A percentile compares a stretch with the other conserved stretches of the same genome.
phyloP scores from a whole-genome alignment of 2,888 invertebrate species.

The Geotrupes spiniger region DNA sequence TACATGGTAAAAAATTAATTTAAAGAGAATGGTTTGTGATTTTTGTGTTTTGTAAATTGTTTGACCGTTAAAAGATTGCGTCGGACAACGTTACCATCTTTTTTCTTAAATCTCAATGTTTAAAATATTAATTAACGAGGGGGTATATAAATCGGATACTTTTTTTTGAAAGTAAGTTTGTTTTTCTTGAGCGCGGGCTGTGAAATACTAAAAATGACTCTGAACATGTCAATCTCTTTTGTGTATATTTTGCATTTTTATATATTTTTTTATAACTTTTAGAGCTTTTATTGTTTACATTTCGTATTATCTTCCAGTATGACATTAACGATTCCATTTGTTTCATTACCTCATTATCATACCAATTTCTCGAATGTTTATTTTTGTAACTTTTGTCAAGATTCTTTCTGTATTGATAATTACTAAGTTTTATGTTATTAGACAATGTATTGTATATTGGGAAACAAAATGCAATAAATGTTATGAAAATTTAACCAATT shows the following conservation, averaged over 20 bases:
- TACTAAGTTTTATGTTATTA: not conserved
- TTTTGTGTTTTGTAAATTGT: too few relatives aligned
- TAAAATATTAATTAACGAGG: too few relatives aligned
- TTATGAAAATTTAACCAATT: slow-evolving; percentile 7
- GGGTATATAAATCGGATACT: too few relatives aligned
- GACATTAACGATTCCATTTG: slow-evolving; percentile 13
- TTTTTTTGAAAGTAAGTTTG: not conserved
- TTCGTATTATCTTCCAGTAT: not conserved
- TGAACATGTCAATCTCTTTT: slow-evolving; percentile 4
- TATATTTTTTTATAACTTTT: slow-evolving; percentile 10
- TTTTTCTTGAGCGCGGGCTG: slow-evolving; percentile 16
- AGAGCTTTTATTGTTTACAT: not conserved
- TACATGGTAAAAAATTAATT: too few relatives aligned
- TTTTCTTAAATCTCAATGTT: too few relatives aligned
- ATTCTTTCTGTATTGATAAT: slow-evolving; percentile 6
- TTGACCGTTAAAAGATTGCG: too few relatives aligned
- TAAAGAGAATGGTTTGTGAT: too few relatives aligned
- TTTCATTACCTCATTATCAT: slow-evolving; percentile 13
- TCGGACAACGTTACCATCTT: too few relatives aligned
- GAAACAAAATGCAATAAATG: slow-evolving; percentile 16
- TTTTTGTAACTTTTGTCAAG: slow-evolving; percentile 5
- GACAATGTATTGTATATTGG: slow-evolving; percentile 8
- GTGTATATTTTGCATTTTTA: slow-evolving; percentile 11
- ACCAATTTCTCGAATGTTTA: not conserved
- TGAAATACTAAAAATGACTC: slow-evolving; percentile 15